These are phyloP conservation scores for Sesamia nonagrioides DNA, from an alignment of 1,140 invertebrate species.

Conservation along the genomic window DNA sequence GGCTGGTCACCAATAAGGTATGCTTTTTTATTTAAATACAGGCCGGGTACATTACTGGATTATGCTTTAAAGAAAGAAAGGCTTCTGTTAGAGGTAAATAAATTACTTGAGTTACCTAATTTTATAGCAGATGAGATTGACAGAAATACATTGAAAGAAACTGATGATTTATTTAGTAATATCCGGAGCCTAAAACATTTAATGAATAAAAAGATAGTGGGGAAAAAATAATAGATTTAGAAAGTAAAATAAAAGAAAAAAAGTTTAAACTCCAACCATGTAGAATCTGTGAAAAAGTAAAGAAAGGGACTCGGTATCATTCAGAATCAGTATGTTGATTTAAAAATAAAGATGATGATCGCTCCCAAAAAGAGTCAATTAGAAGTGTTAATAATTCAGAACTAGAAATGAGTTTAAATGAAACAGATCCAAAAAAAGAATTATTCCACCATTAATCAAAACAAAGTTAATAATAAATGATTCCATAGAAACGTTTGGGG, in stretches of 20 bases:
- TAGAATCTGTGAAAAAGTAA: conserved; percentile 11
- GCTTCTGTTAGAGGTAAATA: conserved; percentile 60
- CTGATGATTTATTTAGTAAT: conserved; percentile 60
- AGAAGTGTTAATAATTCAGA: conserved; percentile 7
- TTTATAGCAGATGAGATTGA: conserved; percentile 66
- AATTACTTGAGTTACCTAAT: conserved; percentile 64
- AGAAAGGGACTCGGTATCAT: background rate
- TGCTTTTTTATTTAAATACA: conserved; percentile 65
- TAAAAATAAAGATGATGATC: background rate
- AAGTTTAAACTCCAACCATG: background rate
- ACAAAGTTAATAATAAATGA: conserved; percentile 1
- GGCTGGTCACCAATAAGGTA: conserved; percentile 60
- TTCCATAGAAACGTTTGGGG: background rate
- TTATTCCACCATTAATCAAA: conserved; percentile 8
- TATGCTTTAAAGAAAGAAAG: conserved; percentile 65
- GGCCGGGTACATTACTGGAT: conserved; percentile 63
- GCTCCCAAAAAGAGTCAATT: background rate
- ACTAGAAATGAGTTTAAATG: conserved; percentile 17
- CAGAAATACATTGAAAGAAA: conserved; percentile 61
- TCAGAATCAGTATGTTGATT: background rate
- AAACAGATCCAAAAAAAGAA: conserved; percentile 5
- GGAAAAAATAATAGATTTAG: background rate
- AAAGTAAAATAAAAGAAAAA: background rate
- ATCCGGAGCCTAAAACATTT: conserved; percentile 13
- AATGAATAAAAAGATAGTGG: background rate